Base-by-base conservation (phyloP, 2,888 invertebrate species). In the Papilio gigon region DNA sequence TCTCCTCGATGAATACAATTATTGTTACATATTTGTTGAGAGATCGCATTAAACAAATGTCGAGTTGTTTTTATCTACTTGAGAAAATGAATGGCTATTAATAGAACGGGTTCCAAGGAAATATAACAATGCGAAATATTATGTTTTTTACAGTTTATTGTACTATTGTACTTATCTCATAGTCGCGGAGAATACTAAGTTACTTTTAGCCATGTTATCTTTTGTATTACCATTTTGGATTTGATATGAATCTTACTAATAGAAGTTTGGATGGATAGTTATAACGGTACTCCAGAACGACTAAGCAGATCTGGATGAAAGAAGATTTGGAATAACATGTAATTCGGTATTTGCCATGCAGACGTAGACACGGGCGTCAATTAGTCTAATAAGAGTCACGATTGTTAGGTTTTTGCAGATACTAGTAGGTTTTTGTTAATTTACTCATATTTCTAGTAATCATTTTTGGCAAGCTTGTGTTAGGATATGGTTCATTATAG, bases 121-220 rank as follows among this genome's bases (percentile, higher is more conserved):
- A 53, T 53, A n/a, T 53, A 53, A 53, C 53, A 53, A 53, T 53
- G 53, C 6, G 53, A 27, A 53, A 53, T 53, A 27, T 53, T 53
- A 53, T 53, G 53, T 53, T 27, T 14, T n/a, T 53, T 53, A 53
- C n/a, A 53, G 27, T 4, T 27, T 53, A 53, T 53, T 14, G 22
- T 50, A 50, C 50, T 44, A 44, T 44, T 44, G 47, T 53, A 27
- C 14, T 1, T 27, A 35, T 35, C 11, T 8, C 8, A 33, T 33
- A 14, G 14, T 27, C 14, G 11, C 11, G 22, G 22, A 20, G 20
- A 22, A 47, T 22, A 47, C 20, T 44, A 2, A 20, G 44, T 20
- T 44, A 44, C 47, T 22, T 22, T 47, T 50, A 27, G 25, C 27
- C 27, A n/a, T 25, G 6, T 50, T 53, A 53, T 14, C 27, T 53